phyloP scores from a whole-genome alignment of 2,888 invertebrate species.

The Anagyrus pseudococci region DNA sequence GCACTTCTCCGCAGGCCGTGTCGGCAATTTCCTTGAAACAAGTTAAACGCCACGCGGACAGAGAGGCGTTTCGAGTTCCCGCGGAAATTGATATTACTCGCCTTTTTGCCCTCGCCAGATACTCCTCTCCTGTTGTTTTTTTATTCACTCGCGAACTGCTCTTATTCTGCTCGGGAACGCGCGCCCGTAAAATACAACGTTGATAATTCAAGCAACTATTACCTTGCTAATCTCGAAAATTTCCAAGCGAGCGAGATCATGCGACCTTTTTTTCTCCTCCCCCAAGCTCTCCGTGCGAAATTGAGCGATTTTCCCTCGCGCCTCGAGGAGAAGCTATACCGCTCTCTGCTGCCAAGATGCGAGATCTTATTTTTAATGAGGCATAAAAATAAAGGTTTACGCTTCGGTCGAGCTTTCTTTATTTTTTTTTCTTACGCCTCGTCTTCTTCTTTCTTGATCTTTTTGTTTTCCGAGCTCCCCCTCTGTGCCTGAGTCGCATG shows the following conservation, averaged over 20 bases:
- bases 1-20: not conserved
- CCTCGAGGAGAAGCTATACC: too few relatives aligned
- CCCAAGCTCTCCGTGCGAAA: conserved; percentile 2
- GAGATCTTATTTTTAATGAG: too few relatives aligned
- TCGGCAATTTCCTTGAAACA: conserved; percentile 30
- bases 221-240: too few relatives aligned
- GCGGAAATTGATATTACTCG: conserved; percentile 32
- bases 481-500: too few relatives aligned
- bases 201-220: too few relatives aligned
- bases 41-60: conserved; percentile 31
- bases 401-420: too few relatives aligned
- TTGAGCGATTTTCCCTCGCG: conserved; percentile 22
- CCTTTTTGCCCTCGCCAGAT: not conserved
- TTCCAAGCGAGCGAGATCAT: too few relatives aligned
- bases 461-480: too few relatives aligned
- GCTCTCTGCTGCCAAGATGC: too few relatives aligned
- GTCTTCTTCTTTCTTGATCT: too few relatives aligned
- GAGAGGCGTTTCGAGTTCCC: conserved; percentile 27
- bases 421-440: too few relatives aligned
- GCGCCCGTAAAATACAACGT: not conserved
- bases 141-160: not conserved
- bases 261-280: not conserved
- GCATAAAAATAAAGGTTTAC: not conserved
- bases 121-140: too few relatives aligned
- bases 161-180: not conserved